Conservation (phyloP, 2,113 vertebrate genomes). For the Siniperca chuatsi region DNA sequence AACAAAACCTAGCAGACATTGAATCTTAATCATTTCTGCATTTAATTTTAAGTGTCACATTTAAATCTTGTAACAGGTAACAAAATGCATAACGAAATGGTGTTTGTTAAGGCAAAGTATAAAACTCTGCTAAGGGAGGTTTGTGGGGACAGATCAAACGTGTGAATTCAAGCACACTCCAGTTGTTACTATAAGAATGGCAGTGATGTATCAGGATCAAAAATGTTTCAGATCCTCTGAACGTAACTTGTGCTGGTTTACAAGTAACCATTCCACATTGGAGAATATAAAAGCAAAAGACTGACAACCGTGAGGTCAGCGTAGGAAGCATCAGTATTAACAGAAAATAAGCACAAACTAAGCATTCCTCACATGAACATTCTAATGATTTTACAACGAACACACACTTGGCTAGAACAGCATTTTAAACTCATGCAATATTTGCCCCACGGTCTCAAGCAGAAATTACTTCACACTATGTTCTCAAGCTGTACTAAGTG, state of each 20-base stretch:
- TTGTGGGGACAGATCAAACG: constrained; percentile 15
- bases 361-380: constrained; percentile 62
- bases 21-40: constrained; percentile 22
- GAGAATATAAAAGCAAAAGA: constrained; percentile 35
- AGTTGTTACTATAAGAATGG: constrained; percentile 36
- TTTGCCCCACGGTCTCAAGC: constrained; percentile 58
- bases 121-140: constrained; percentile 53
- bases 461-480: constrained; percentile 57
- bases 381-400: constrained; percentile 70
- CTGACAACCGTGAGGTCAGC: constrained; percentile 35
- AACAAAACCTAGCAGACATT: constrained; percentile 37
- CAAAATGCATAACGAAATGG: constrained; percentile 39
- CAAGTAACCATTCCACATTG: constrained; percentile 11
- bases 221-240: background rate
- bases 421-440: constrained; percentile 80
- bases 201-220: constrained; percentile 42
- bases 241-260: constrained; percentile 1
- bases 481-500: constrained; percentile 71
- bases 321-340: constrained; percentile 48
- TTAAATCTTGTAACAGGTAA: constrained; percentile 11
- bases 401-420: constrained; percentile 74
- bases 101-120: constrained; percentile 67
- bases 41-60: constrained; percentile 27
- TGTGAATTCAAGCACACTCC: constrained; percentile 19
- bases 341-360: constrained; percentile 57